Percentiles rank a stretch among this genome's conserved stretches.
phyloP scores from a whole-genome alignment of 2,113 vertebrate species.

The Elephas maximus region DNA sequence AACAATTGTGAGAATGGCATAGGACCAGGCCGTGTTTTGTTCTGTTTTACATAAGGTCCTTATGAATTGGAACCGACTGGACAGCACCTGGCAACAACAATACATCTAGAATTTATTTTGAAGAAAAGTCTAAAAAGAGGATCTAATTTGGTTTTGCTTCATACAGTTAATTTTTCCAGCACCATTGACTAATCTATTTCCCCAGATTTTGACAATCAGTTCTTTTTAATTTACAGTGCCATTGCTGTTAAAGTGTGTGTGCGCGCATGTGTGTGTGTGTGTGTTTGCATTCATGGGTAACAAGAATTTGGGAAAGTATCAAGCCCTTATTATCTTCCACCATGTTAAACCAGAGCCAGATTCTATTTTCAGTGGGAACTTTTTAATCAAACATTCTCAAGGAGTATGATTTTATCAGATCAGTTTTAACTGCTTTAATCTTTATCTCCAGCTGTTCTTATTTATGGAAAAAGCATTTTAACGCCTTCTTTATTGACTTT shows the following conservation, averaged over 20 bases:
- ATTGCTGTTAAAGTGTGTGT: not conserved
- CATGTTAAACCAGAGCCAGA: constrained; percentile 13
- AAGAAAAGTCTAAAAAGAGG: not conserved
- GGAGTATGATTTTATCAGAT: constrained; percentile 35
- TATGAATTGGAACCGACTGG: too few relatives aligned
- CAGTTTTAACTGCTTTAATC: not conserved
- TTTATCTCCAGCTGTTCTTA: not conserved
- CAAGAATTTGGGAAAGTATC: not conserved
- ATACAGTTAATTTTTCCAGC: constrained; percentile 9
- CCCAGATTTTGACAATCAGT: not conserved
- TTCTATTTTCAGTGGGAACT: not conserved
- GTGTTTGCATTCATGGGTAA: not conserved
- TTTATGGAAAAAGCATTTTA: constrained; percentile 33
- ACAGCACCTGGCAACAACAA: too few relatives aligned
- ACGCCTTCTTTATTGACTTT: not conserved
- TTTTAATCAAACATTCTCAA: constrained; percentile 40
- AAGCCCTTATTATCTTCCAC: constrained; percentile 6
- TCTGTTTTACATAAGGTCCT: too few relatives aligned
- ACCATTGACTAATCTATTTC: not conserved
- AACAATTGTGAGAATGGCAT: too few relatives aligned
- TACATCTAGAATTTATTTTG: constrained; percentile 58
- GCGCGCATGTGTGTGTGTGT: not conserved
- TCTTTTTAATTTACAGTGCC: not conserved
- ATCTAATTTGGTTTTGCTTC: constrained; percentile 55
- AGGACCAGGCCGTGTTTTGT: too few relatives aligned